Conservation (phyloP, 1,140 invertebrate genomes). For the Heliconius himera region DNA sequence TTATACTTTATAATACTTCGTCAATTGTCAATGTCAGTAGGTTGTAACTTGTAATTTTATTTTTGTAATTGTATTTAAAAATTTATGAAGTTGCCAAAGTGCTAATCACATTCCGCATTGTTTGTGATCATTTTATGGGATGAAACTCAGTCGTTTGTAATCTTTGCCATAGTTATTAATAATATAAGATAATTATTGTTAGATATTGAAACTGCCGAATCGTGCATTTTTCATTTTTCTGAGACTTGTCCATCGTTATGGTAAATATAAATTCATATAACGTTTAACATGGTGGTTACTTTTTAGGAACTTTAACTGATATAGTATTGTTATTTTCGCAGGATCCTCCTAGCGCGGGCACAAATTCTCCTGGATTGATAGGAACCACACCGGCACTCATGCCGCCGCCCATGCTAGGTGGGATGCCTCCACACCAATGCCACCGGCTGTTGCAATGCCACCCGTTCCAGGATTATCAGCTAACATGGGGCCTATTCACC, state of each 20-base stretch:
- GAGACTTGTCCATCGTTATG: not conserved
- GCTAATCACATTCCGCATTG: not conserved
- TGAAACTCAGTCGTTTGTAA: not conserved
- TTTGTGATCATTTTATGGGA: not conserved
- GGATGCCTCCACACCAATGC: constrained; percentile 49
- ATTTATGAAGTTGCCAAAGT: not conserved
- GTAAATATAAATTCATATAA: not conserved
- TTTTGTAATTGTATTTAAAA: not conserved
- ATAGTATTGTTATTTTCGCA: constrained; percentile 38
- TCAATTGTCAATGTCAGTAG: constrained; percentile 1
- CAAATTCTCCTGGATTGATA: constrained; percentile 67
- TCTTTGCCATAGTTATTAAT: not conserved
- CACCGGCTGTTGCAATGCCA: constrained; percentile 67
- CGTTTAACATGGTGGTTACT: not conserved
- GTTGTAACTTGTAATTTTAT: not conserved
- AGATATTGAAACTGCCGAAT: not conserved
- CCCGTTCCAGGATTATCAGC: constrained; percentile 67
- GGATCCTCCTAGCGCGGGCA: constrained; percentile 62
- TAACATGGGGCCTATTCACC: constrained; percentile 70
- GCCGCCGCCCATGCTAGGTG: constrained; percentile 39
- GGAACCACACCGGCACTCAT: constrained; percentile 53
- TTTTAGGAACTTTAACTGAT: not conserved
- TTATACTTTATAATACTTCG: too few relatives aligned
- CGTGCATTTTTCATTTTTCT: not conserved
- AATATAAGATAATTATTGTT: not conserved